These are phyloP conservation scores for Rutpela maculata DNA, from an alignment of 2,888 invertebrate genomes.

Conservation along the genomic window DNA sequence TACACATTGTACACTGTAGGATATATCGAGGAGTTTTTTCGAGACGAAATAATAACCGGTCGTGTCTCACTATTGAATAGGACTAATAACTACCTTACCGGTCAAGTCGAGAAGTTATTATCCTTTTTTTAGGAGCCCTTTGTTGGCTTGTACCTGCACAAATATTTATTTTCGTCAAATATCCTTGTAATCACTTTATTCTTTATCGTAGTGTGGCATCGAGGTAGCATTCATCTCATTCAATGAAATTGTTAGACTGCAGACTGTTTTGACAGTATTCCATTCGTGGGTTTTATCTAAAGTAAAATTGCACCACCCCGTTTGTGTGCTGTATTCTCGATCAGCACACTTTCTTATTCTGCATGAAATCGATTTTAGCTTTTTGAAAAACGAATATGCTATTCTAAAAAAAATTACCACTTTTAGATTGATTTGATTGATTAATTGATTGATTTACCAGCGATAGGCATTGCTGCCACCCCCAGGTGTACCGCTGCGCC, in stretches of 20 bases:
- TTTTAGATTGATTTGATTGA: too few species aligned
- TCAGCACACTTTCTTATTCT: too few species aligned
- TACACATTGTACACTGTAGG: slow-evolving; percentile 9
- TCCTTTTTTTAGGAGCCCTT: slow-evolving; percentile 29
- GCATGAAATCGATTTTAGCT: too few species aligned
- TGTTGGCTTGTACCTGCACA: slow-evolving; percentile 23
- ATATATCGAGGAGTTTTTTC: slow-evolving; percentile 30
- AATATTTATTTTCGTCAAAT: slow-evolving; percentile 34
- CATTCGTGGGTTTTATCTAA: neutral
- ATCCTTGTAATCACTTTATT: slow-evolving; percentile 32
- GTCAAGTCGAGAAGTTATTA: slow-evolving; percentile 4
- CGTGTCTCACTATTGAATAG: slow-evolving; percentile 62
- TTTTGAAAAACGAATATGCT: too few species aligned
- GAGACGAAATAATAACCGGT: slow-evolving; percentile 62
- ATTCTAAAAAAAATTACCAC: too few species aligned
- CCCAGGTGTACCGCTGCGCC: too few species aligned
- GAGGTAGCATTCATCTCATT: slow-evolving; percentile 9
- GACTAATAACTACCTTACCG: slow-evolving; percentile 63
- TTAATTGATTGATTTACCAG: too few species aligned
- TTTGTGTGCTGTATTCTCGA: too few species aligned
- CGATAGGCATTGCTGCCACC: too few species aligned
- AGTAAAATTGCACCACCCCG: too few species aligned
- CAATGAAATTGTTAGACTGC: neutral
- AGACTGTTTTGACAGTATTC: slow-evolving; percentile 13
- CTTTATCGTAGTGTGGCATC: slow-evolving; percentile 26